Base-by-base conservation (phyloP, 2,888 invertebrate genomes). In the Atethmia centrago region DNA sequence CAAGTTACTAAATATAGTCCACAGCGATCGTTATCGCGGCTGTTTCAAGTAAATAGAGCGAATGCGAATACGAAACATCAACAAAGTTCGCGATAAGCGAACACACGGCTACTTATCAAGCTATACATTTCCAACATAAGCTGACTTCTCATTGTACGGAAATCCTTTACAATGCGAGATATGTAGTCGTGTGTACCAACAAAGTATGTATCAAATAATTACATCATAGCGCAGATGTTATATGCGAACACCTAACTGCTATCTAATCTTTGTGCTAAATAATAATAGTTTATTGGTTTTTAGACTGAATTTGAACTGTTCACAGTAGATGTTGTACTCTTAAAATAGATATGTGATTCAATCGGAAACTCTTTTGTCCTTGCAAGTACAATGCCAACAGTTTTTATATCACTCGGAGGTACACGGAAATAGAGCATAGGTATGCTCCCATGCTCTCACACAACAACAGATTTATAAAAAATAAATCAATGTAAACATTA, bases 131-230 rank as follows among this genome's bases (percentile, higher is more conserved):
- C n/a, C n/a, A n/a, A n/a, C n/a, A n/a, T n/a, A n/a, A n/a, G n/a
- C n/a, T n/a, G n/a, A n/a, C n/a, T n/a, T n/a, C n/a, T n/a, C n/a
- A n/a, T n/a, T n/a, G n/a, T n/a, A n/a, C n/a, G n/a, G n/a, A n/a
- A n/a, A n/a, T n/a, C n/a, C n/a, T n/a, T n/a, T n/a, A n/a, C n/a
- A n/a, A n/a, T n/a, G n/a, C n/a, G n/a, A n/a, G n/a, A n/a, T n/a
- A n/a, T n/a, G n/a, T n/a, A n/a, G n/a, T n/a, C n/a, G n/a, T n/a
- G n/a, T n/a, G 63, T 42, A 49, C 47, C 31, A 53, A 80, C 70
- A 45, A 14, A 65, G 49, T 53, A 64, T 80, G 80, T 82, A 84
- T 84, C 81, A 71, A 82, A 80, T 84, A 82, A 80, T 75, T 84
- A 69, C 84, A 84, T 82, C 81, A 84, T 31, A 53, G 21, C 68